Evolutionary conservation across 2,113 vertebrate species (phyloP), one percentile per base, ranked within the genome.

Genomic region (Mastomys natalensis): DNA sequence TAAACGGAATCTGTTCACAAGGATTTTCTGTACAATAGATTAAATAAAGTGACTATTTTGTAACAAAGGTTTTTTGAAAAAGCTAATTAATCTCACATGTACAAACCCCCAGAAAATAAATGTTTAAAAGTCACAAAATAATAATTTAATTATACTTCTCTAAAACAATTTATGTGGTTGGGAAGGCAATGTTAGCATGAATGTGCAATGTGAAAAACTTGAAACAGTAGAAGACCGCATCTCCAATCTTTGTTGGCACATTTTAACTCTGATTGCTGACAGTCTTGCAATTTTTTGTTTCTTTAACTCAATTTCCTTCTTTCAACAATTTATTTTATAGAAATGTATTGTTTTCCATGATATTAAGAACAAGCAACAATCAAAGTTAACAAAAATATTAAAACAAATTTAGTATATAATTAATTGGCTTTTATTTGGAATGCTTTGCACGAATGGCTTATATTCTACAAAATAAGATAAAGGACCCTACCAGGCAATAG

Each of bases 1-100:
- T 85, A 45, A 45, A 45, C 0, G 9, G 4, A 64, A 26, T 45
- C 37, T 62, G 29, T 93, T 58, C 13, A 29, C 37, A 85, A 95
- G 37, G 53, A 1, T 89, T 60, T 84, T 19, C n/a, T 53, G 81
- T 21, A 55, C 9, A 93, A 15, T 55, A 10, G 7, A 43, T 31
- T 37, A 82, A 90, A 81, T 5, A 92, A 89, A 78, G 13, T 93
- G 22, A 60, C 21, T n/a, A 15, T 37, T 80, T 89, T 43, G 74
- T 62, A 60, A 55, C 72, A 70, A 87, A 37, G 37, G 1, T 16
- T 85, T 92, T 96, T 89, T 62, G 7, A 73, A 95, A 87, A 73
- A 66, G 1, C 7, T 96, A 5, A 3, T 19, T 85, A 92, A 88
- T 93, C 7, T 94, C 66, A 62, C 77, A 82, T 68, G 34, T 4